Evolutionary conservation across 2,797 vertebrate genomes (phyloP).

Genomic region (Coluber constrictor): DNA sequence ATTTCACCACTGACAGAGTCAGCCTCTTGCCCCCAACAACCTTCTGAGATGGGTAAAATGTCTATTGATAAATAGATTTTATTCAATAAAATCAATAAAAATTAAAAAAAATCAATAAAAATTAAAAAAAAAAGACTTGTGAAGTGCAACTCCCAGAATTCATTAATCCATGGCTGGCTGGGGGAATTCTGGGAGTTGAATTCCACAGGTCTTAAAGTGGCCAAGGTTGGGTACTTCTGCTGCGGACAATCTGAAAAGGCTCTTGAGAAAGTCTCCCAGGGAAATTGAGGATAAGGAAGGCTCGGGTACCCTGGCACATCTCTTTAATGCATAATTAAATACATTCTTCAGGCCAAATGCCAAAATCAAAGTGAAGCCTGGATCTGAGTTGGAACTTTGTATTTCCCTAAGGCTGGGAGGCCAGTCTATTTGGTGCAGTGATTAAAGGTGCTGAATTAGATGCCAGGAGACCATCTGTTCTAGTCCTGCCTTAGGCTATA

Average conservation of each 20-base stretch:
- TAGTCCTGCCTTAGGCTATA: neutral
- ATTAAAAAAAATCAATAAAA: too few relatives aligned
- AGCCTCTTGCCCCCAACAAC: too few relatives aligned
- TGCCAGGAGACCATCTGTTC: neutral
- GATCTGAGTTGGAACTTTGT: neutral
- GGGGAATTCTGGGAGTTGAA: neutral
- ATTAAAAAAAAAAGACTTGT: neutral
- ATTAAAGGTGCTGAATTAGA: neutral
- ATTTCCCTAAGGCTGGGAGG: neutral
- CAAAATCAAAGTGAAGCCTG: neutral
- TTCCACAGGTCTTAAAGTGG: neutral
- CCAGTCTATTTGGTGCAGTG: neutral
- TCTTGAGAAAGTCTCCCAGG: neutral
- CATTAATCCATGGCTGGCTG: neutral
- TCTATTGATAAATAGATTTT: too few relatives aligned
- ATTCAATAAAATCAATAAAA: too few relatives aligned
- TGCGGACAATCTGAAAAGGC: neutral
- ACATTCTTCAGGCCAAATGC: neutral
- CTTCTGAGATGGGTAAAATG: too few relatives aligned
- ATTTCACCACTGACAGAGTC: too few relatives aligned
- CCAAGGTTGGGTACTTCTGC: neutral
- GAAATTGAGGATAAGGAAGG: neutral
- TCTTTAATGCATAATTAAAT: neutral
- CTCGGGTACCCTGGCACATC: neutral
- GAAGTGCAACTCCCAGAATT: neutral